Base-by-base conservation (phyloP, 1,140 invertebrate species). In the Lineus longissimus region DNA sequence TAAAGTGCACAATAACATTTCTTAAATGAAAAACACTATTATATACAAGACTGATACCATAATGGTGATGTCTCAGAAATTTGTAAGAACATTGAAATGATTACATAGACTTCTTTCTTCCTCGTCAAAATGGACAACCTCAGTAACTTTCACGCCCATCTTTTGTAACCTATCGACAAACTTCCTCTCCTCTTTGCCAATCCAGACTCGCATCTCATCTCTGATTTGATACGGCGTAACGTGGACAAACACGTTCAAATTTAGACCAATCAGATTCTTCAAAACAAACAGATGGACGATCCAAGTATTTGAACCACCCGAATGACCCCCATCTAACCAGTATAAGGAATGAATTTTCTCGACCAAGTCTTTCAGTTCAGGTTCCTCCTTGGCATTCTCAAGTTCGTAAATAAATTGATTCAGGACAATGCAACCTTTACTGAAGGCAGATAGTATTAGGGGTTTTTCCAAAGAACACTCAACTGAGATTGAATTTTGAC, bases 321-420 rank as follows among this genome's bases (percentile, higher is more conserved):
- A 87, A 81, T 94, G 92, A 0, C 92, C 92, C 25, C 91, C 91
- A 83, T 94, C 92, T 65, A 94, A 76, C 91, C 91, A 94, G 80
- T 89, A 91, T 85, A 94, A 90, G 63, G 86, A 84, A 62, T 84
- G 61, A 13, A 85, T 69, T 22, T 61, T 67, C 0, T 65, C 56
- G 2, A 77, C 19, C 62, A 82, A 75, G 0, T 29, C 30, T 23
- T 47, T 54, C 0, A 74, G 31, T 6, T 70, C 56, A 29, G 40
- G n/a, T 9, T 72, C 56, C 7, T 69, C 54, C 2, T 70, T 51
- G 7, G 55, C 55, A 15, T 55, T 7, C 33, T 90, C 86, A 78
- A 93, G 88, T 78, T 94, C 92, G 75, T 92, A 89, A 33, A 94
- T 84, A 67, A 94, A 84, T 83, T 94, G 92, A 84, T 94, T 95